Conservation (phyloP, 2,797 vertebrate genomes). For the Parauchenoglanis ngamensis region DNA sequence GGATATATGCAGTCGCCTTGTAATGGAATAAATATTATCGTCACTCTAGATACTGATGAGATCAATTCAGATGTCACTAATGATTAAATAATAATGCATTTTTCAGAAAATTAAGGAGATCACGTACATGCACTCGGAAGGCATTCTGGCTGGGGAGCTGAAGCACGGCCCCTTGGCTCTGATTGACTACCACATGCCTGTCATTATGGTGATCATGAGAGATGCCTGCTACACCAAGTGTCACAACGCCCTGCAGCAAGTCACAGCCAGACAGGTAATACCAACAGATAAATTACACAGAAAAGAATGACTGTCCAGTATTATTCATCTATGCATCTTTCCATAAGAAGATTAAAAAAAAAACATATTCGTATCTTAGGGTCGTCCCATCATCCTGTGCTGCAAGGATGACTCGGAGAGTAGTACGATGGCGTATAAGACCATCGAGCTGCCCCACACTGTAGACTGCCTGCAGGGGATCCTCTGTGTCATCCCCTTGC, state of each 20-base stretch:
- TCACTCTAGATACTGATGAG: background rate
- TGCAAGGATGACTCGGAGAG: constrained; percentile 86
- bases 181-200: constrained; percentile 92
- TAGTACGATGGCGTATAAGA: constrained; percentile 84
- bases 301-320: background rate
- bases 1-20: too few relatives aligned
- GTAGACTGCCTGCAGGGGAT: constrained; percentile 96
- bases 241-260: constrained; percentile 92
- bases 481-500: constrained; percentile 90
- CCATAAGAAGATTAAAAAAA: background rate
- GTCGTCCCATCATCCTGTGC: constrained; percentile 91
- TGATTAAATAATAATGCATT: background rate
- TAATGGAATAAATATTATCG: background rate
- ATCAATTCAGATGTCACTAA: background rate
- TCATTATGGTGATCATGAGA: constrained; percentile 96
- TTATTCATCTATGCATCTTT: background rate
- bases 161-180: constrained; percentile 93
- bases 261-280: constrained; percentile 89
- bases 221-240: constrained; percentile 92
- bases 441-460: constrained; percentile 88
- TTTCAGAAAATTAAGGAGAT: constrained; percentile 97
- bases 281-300: background rate
- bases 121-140: constrained; percentile 97
- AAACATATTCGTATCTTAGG: constrained; percentile 68
- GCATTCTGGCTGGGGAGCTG: constrained; percentile 93